Percentiles rank a stretch among this genome's conserved stretches.
phyloP scores from a whole-genome alignment of 2,113 vertebrate genomes.

The Pterocles orientalis region DNA sequence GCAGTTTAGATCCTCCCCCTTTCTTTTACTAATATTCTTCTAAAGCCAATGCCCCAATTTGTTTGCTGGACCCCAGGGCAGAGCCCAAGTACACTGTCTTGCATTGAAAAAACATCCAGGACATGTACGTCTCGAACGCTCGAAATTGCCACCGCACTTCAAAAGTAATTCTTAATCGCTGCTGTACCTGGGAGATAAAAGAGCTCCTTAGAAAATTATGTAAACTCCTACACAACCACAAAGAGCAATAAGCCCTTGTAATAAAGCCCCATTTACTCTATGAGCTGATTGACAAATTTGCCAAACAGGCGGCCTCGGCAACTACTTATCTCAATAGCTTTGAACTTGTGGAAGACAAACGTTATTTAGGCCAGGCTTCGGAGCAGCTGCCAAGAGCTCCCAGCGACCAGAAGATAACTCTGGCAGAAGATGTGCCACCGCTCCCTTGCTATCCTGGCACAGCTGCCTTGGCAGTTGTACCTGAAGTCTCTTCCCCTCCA shows the following conservation, averaged over 20 bases:
- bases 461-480: neutral
- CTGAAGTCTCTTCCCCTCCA: neutral
- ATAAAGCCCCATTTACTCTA: neutral
- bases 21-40: neutral
- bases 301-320: neutral
- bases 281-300: slow-evolving; percentile 9
- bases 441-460: neutral
- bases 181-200: neutral
- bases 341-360: slow-evolving; percentile 14
- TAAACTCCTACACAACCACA: neutral
- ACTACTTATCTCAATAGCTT: slow-evolving; percentile 41
- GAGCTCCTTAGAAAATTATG: neutral
- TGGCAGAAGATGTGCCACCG: neutral
- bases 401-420: slow-evolving; percentile 1
- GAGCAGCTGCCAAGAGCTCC: slow-evolving; percentile 42
- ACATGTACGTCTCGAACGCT: accelerated
- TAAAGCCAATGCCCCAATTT: neutral
- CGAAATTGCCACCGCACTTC: neutral
- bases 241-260: neutral
- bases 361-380: neutral
- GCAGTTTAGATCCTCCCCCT: accelerated
- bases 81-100: accelerated
- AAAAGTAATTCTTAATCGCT: neutral
- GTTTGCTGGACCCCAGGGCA: neutral
- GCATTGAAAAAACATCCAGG: neutral